Evolutionary conservation across 2,888 invertebrate genomes (phyloP).

Genomic region (Drosophila rubida): DNA sequence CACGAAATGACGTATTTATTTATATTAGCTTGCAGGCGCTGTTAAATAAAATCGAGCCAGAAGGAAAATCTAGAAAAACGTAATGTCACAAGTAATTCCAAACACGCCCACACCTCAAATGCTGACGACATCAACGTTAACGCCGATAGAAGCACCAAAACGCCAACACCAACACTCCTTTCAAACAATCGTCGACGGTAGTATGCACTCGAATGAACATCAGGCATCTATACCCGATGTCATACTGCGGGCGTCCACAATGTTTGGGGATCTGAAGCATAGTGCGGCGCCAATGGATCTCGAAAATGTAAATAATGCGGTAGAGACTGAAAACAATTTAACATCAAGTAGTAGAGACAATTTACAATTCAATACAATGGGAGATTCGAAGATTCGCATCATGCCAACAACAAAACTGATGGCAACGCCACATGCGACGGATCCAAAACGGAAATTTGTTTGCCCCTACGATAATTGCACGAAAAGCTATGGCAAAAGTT

Average conservation of each 20-base stretch:
- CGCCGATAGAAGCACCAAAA: slow-evolving; percentile 67
- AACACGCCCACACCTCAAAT: slow-evolving; percentile 79
- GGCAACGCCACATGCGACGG: slow-evolving; percentile 67
- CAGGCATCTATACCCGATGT: slow-evolving; percentile 42
- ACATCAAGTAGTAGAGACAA: slow-evolving; percentile 36
- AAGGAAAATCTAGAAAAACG: slow-evolving; percentile 31
- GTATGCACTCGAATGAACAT: slow-evolving; percentile 46
- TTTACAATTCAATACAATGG: slow-evolving; percentile 33
- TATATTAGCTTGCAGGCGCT: slow-evolving; percentile 36
- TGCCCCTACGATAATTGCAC: slow-evolving; percentile 82
- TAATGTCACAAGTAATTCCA: slow-evolving; percentile 75
- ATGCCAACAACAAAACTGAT: slow-evolving; percentile 79
- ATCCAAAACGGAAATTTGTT: slow-evolving; percentile 79
- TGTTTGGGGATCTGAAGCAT: slow-evolving; percentile 65
- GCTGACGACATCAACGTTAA: slow-evolving; percentile 76
- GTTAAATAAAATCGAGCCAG: slow-evolving; percentile 18
- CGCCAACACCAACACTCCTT: slow-evolving; percentile 49
- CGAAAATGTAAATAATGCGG: slow-evolving; percentile 62
- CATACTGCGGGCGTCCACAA: slow-evolving; percentile 61
- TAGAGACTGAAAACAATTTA: slow-evolving; percentile 64
- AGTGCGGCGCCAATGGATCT: slow-evolving; percentile 69
- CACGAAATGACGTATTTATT: background rate
- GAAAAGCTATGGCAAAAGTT: slow-evolving; percentile 83
- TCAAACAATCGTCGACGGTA: slow-evolving; percentile 46
- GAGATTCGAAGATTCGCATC: slow-evolving; percentile 72